These are phyloP conservation scores for Pelecanoides urinatrix DNA, from an alignment of 2,113 vertebrate species.

Conservation along the genomic window DNA sequence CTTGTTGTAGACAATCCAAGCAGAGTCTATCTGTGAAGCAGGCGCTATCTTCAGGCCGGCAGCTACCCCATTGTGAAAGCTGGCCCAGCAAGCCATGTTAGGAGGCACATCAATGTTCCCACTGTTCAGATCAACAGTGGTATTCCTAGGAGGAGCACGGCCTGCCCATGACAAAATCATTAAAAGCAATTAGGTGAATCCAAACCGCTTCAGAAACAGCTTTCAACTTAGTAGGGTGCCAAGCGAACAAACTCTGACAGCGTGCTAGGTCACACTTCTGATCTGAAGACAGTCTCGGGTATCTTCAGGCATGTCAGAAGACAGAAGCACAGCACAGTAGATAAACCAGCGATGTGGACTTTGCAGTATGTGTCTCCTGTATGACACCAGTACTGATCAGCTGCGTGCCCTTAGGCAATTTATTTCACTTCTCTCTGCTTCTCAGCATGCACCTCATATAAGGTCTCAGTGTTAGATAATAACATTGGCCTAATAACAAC, in stretches of 20 bases:
- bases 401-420: not conserved
- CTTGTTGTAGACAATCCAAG: constrained; percentile 98
- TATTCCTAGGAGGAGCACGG: constrained; percentile 91
- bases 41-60: constrained; percentile 95
- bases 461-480: not conserved
- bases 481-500: not conserved
- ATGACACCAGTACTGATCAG: not conserved
- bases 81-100: constrained; percentile 98
- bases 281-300: not conserved
- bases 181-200: not conserved
- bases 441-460: not conserved
- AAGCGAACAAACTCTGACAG: not conserved
- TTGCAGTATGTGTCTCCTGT: not conserved
- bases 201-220: not conserved
- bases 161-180: constrained; percentile 69
- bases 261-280: not conserved
- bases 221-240: not conserved
- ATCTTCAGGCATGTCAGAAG: not conserved
- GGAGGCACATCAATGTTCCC: constrained; percentile 97
- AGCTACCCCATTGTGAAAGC: constrained; percentile 96
- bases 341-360: not conserved
- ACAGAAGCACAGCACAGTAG: not conserved
- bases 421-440: not conserved
- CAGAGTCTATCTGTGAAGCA: constrained; percentile 93
- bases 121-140: constrained; percentile 93